A percentile compares a stretch with the other conserved stretches of the same genome.
These are phyloP conservation scores for Miniopterus natalensis DNA, from an alignment of 2,113 vertebrate genomes.

Conservation along the genomic window DNA sequence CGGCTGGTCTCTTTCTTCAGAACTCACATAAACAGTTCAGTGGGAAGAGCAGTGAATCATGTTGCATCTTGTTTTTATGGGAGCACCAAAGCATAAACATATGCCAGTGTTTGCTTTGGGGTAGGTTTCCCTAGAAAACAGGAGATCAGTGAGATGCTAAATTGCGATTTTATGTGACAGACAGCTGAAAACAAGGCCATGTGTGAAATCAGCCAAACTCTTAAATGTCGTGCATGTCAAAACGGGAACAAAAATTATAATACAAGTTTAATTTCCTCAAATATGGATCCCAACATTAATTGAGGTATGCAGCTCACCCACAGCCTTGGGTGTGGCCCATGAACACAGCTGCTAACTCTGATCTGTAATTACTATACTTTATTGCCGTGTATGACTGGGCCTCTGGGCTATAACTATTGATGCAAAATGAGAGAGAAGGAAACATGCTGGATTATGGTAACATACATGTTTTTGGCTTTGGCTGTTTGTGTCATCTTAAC, in stretches of 20 bases:
- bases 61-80: constrained; percentile 61
- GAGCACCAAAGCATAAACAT: constrained; percentile 39
- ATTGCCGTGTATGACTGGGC: background rate
- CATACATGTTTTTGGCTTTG: background rate
- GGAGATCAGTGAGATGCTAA: constrained; percentile 1
- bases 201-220: constrained; percentile 30
- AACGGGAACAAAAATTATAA: constrained; percentile 58
- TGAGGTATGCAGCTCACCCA: constrained; percentile 56
- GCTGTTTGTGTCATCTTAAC: background rate
- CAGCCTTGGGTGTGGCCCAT: constrained; percentile 52
- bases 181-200: constrained; percentile 25
- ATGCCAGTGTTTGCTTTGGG: background rate
- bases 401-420: constrained; percentile 44
- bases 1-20: background rate
- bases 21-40: background rate
- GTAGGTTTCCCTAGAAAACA: constrained; percentile 26
- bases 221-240: constrained; percentile 36
- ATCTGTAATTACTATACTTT: constrained; percentile 71
- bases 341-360: constrained; percentile 64
- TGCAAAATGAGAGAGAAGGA: constrained; percentile 49
- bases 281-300: constrained; percentile 60
- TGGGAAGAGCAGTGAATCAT: background rate
- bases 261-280: constrained; percentile 50
- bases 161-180: constrained; percentile 58
- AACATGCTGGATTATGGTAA: background rate